A percentile compares a stretch with the other conserved stretches of the same genome.
phyloP scores from a whole-genome alignment of 92 coral and sea anemone species.

The Phymanthus crucifer region DNA sequence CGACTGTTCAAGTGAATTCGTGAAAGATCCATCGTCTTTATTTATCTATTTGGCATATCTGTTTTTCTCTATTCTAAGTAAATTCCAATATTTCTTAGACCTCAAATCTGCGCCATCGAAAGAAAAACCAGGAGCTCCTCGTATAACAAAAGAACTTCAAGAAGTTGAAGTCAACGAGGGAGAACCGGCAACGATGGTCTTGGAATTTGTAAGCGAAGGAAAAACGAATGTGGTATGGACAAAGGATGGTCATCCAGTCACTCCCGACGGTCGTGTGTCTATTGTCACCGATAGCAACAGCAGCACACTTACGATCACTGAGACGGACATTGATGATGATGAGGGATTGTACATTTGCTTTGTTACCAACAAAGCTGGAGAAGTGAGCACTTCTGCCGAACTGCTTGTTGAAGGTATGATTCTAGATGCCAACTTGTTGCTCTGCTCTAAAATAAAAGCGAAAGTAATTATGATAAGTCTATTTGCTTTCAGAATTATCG shows the following conservation, averaged over 20 bases:
- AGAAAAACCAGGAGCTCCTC: conserved; percentile 56
- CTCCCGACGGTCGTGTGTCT: conserved; percentile 56
- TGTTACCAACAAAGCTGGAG: conserved; percentile 55
- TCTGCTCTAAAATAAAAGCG: not conserved
- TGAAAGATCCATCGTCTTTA: too few species aligned
- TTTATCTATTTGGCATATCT: too few species aligned
- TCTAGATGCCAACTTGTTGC: not conserved
- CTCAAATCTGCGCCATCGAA: conserved; percentile 18
- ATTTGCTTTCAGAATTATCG: conserved; percentile 29
- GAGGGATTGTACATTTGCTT: conserved; percentile 76
- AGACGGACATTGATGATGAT: conserved; percentile 60
- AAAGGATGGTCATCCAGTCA: conserved; percentile 64
- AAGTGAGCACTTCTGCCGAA: conserved; percentile 61
- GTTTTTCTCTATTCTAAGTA: not conserved
- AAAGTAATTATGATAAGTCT: not conserved
- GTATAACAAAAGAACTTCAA: conserved; percentile 78
- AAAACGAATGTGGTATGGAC: conserved; percentile 66
- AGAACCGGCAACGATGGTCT: conserved; percentile 64
- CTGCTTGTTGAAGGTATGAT: conserved; percentile 63
- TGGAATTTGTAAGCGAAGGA: conserved; percentile 71
- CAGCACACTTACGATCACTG: conserved; percentile 55
- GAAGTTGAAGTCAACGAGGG: conserved; percentile 78
- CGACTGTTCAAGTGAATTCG: too few species aligned
- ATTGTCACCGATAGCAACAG: conserved; percentile 53
- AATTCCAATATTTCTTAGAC: not conserved